Evolutionary conservation across 2,113 vertebrate genomes (phyloP).

Genomic region (Cichladusa arquata): DNA sequence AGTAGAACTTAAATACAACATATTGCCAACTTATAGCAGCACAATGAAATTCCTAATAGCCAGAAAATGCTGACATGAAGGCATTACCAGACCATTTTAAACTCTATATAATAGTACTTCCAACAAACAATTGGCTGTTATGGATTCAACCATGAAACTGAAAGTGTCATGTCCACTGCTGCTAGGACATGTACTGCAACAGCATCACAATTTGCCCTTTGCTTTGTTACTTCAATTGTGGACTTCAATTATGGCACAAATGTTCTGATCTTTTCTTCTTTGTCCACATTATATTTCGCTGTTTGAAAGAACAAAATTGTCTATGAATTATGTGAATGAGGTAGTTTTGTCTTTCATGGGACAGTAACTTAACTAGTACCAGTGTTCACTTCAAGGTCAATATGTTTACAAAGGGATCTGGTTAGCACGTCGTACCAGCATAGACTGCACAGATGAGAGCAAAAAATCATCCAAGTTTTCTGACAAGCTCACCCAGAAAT

Average conservation of each 20-base stretch:
- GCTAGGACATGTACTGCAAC: neutral
- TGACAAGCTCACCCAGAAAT: neutral
- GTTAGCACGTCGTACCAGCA: rapidly evolving
- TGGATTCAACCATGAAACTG: neutral
- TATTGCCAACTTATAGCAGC: neutral
- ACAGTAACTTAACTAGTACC: neutral
- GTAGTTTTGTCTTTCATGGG: neutral
- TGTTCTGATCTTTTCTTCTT: neutral
- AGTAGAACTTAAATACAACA: conserved; percentile 4
- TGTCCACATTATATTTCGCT: neutral
- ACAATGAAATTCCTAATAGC: neutral
- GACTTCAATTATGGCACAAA: neutral
- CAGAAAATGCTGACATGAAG: neutral
- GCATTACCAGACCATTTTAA: neutral
- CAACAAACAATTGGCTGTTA: neutral
- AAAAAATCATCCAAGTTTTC: neutral
- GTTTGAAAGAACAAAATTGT: neutral
- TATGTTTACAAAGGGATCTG: neutral
- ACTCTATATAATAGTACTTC: neutral
- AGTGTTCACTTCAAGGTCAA: neutral
- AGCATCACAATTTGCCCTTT: neutral
- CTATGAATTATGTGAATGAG: neutral
- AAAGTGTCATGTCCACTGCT: neutral
- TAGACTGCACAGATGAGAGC: neutral
- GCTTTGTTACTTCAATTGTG: neutral